Evolutionary conservation across 2,888 invertebrate genomes (phyloP), one percentile per base, ranked within the genome.

Genomic region (Chaetogeoica ovagalla): DNA sequence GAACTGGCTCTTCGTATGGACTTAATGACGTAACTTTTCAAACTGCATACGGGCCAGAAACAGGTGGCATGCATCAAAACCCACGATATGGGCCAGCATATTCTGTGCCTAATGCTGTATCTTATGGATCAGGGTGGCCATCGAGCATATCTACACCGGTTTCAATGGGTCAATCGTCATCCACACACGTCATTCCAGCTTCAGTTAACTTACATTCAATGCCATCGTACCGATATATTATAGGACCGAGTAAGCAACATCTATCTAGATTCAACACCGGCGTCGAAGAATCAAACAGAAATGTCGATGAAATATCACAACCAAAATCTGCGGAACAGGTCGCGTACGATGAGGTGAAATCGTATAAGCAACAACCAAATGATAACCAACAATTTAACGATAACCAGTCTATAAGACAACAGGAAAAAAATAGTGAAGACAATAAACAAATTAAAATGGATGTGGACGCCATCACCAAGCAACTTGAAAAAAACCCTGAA

Each of bases 401-500:
- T 72, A 81, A 52, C 37, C 52, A 39, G 39, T 19, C 7, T 52
- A 48, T 39, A 60, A 48, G 43, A 81, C 52, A 65, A 43, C 13
- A 0, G 15, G 57, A 43, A 19, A 62, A 60, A 3, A 69, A 17
- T n/a, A 81, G 11, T 8, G 75, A 75, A 39, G 75, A 74, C 2
- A 4, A 17, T 3, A 74, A 75, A 72, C 21, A 48, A 37, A 30
- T 66, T 43, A 81, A 57, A 63, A 75, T 63, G 39, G 55, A 73
- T 9, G 48, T 81, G 0, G 81, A 81, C 1, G 66, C 81, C 23
- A 68, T 74, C 8, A 21, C 43, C 15, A 81, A 81, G 9, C 65
- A 81, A 65, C 68, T 81, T 7, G 68, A 81, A n/a, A 59, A 81
- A n/a, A 76, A 74, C 21, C 72, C 72, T 6, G 75, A 75, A 15